phyloP scores from a whole-genome alignment of 2,113 vertebrate species.

The Archocentrus centrarchus region DNA sequence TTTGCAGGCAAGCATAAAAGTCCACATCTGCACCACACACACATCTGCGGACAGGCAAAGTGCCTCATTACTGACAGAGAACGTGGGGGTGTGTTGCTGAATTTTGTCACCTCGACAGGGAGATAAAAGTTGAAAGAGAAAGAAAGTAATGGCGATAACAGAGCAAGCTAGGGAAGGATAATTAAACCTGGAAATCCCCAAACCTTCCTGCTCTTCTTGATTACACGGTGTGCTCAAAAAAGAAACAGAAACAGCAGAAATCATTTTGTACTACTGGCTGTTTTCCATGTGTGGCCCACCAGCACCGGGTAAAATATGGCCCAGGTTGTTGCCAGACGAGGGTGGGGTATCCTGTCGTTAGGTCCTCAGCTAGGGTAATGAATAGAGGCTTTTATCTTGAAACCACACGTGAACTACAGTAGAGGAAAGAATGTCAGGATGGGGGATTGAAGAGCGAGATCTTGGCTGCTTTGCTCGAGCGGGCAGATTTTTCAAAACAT shows the following conservation, averaged over 20 bases:
- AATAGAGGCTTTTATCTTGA: constrained; percentile 77
- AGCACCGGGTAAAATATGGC: constrained; percentile 50
- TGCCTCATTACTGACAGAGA: constrained; percentile 46
- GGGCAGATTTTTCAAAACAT: constrained; percentile 57
- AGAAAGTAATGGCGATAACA: constrained; percentile 32
- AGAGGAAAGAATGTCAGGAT: constrained; percentile 70
- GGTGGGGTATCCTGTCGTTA: constrained; percentile 75
- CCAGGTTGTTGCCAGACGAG: constrained; percentile 59
- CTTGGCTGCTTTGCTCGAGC: constrained; percentile 21
- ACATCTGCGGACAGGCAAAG: constrained; percentile 40
- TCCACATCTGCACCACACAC: constrained; percentile 35
- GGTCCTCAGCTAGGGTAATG: constrained; percentile 66
- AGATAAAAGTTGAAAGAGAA: constrained; percentile 67
- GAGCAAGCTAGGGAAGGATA: constrained; percentile 4
- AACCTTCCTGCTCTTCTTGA: constrained; percentile 6
- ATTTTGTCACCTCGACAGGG: constrained; percentile 33
- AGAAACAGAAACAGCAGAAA: constrained; percentile 26
- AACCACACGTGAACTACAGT: constrained; percentile 67
- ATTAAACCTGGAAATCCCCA: constrained; percentile 54
- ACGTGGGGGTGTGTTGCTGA: constrained; percentile 21
- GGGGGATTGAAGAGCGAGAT: constrained; percentile 38
- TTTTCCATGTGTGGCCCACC: constrained; percentile 57
- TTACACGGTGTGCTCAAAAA: constrained; percentile 7
- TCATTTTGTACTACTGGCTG: constrained; percentile 1
- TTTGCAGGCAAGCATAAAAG: constrained; percentile 12